Percentiles rank a stretch among this genome's conserved stretches.
These are phyloP conservation scores for Pyrrhura leucotis DNA, from an alignment of 2,797 vertebrate genomes.

Conservation along the genomic window DNA sequence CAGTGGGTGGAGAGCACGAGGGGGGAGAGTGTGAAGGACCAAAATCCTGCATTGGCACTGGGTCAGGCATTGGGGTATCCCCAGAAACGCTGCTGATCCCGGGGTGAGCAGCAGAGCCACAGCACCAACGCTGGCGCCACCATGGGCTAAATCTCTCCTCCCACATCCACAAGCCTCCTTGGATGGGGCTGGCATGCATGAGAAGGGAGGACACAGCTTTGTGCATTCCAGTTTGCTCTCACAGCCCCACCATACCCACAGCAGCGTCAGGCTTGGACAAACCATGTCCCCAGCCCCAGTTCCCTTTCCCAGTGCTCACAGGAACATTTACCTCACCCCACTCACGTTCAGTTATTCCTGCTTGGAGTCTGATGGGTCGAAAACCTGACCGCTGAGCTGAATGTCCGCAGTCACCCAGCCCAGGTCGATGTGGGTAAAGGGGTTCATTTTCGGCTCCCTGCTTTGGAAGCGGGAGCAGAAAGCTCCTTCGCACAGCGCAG, in stretches of 20 bases:
- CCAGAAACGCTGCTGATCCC: not conserved
- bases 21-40: not conserved
- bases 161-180: not conserved
- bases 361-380: not conserved
- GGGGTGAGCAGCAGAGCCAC: rapidly evolving
- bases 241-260: not conserved
- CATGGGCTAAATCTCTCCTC: not conserved
- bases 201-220: not conserved
- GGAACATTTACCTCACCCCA: not conserved
- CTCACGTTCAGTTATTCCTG: not conserved
- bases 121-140: not conserved
- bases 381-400: rapidly evolving
- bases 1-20: rapidly evolving
- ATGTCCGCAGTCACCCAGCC: not conserved
- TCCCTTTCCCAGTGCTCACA: rapidly evolving
- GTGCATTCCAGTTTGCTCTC: not conserved
- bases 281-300: rapidly evolving
- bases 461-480: not conserved
- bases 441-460: not conserved
- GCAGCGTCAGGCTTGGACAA: not conserved
- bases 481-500: not conserved
- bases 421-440: not conserved
- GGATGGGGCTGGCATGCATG: rapidly evolving
- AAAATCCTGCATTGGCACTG: not conserved
- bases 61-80: not conserved